Base-by-base conservation (phyloP, 2,888 invertebrate species). In the Urechis unicinctus region DNA sequence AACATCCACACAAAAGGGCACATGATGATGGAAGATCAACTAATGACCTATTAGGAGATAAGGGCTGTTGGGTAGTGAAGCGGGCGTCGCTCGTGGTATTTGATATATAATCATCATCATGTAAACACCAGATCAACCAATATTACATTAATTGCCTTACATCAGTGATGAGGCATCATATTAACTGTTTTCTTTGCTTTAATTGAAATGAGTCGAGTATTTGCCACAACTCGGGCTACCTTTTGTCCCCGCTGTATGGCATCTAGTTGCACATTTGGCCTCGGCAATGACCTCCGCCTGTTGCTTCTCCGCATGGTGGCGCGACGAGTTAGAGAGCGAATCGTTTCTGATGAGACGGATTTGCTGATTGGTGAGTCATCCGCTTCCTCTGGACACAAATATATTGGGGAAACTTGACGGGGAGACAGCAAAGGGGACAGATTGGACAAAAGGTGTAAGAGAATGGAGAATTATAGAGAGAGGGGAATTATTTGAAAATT, bases 181-280 rank as follows among this genome's bases (percentile, higher is more conserved):
- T n/a, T n/a, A n/a, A n/a, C n/a, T n/a, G n/a, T n/a, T n/a, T n/a
- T n/a, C n/a, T n/a, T n/a, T n/a, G n/a, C n/a, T n/a, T n/a, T n/a
- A n/a, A n/a, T n/a, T n/a, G n/a, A n/a, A n/a, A n/a, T n/a, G n/a
- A n/a, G n/a, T n/a, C n/a, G n/a, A n/a, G n/a, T n/a, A n/a, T n/a
- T n/a, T n/a, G n/a, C n/a, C n/a, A n/a, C n/a, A n/a, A n/a, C n/a
- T n/a, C n/a, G n/a, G n/a, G n/a, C 36, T 9, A 36, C 36, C 58
- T 72, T 74, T 62, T 75, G 75, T 22, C 72, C 69, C 50, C 75
- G 58, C 59, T 69, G 70, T 51, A 75, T 75, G 52, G 73, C 72
- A 52, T 76, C 75, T 42, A 77, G 66, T 50, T 75, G 75, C 24
- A 74, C 70, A n/a, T 69, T 68, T 31, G 74, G 36, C n/a, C 25